These are phyloP conservation scores for Paraescarpia echinospica DNA, from an alignment of 1,140 invertebrate genomes.

Conservation along the genomic window DNA sequence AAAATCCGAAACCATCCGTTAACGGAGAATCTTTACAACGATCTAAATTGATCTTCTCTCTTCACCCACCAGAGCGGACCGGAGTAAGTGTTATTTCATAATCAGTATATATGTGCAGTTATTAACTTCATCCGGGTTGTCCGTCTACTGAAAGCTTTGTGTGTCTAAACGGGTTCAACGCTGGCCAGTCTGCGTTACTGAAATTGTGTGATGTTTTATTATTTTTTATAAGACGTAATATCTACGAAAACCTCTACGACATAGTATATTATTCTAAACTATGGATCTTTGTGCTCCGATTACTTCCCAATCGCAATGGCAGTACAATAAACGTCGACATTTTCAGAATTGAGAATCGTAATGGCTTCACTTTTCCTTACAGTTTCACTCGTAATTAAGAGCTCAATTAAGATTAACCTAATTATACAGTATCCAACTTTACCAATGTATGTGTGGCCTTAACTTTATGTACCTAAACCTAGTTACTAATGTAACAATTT, in stretches of 20 bases:
- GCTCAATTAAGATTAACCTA: neutral
- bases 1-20: constrained; percentile 53
- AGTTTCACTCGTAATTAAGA: neutral
- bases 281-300: neutral
- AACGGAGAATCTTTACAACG: constrained; percentile 33
- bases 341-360: neutral
- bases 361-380: neutral
- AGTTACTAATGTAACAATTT: neutral
- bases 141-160: constrained; percentile 11
- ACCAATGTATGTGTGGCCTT: neutral
- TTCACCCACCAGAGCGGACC: constrained; percentile 58
- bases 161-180: constrained; percentile 13
- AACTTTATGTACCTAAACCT: neutral
- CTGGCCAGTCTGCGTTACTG: constrained; percentile 11
- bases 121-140: constrained; percentile 7
- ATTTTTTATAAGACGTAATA: constrained; percentile 33
- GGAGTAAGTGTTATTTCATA: constrained; percentile 49
- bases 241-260: neutral
- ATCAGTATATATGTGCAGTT: neutral
- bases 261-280: neutral
- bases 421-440: neutral
- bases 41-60: constrained; percentile 44
- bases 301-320: neutral
- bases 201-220: constrained; percentile 21
- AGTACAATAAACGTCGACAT: neutral